These are phyloP conservation scores for Fistularia tabacaria DNA, from an alignment of 2,797 vertebrate species.

Conservation along the genomic window DNA sequence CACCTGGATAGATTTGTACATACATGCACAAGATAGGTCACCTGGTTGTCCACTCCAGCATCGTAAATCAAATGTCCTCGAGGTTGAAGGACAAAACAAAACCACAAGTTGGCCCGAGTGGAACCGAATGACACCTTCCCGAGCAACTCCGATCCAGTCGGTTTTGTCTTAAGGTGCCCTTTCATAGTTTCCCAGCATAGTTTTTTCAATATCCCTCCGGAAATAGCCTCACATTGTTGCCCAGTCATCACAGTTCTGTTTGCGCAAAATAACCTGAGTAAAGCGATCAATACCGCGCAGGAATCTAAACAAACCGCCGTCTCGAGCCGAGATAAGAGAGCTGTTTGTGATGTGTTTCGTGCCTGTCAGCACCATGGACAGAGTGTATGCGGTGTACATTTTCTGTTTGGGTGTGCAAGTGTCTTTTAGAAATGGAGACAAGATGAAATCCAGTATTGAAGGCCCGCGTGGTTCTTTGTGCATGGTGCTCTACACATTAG, in stretches of 20 bases:
- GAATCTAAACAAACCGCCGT: constrained; percentile 33
- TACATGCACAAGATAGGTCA: not conserved
- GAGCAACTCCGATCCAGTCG: constrained; percentile 35
- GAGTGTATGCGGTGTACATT: constrained; percentile 14
- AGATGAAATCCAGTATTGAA: constrained; percentile 13
- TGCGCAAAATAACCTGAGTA: constrained; percentile 30
- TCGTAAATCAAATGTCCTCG: not conserved
- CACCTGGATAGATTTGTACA: not conserved
- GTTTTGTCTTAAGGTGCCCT: constrained; percentile 25
- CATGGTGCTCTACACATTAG: constrained; percentile 30
- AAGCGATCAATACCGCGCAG: constrained; percentile 27
- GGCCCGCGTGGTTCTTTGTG: constrained; percentile 50
- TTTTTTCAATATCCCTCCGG: constrained; percentile 42
- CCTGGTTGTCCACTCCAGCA: not conserved
- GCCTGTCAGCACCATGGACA: constrained; percentile 43
- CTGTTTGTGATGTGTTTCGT: constrained; percentile 16
- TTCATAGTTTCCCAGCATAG: constrained; percentile 49
- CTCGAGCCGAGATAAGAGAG: constrained; percentile 11
- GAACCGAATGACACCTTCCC: constrained; percentile 13
- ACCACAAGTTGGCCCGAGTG: constrained; percentile 8
- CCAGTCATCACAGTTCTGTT: constrained; percentile 45
- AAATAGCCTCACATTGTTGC: constrained; percentile 51
- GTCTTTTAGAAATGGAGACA: too few species aligned
- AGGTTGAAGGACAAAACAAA: constrained; percentile 18
- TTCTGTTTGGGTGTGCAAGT: not conserved